Evolutionary conservation across 2,113 vertebrate species (phyloP).

Genomic region (Vimba vimba): DNA sequence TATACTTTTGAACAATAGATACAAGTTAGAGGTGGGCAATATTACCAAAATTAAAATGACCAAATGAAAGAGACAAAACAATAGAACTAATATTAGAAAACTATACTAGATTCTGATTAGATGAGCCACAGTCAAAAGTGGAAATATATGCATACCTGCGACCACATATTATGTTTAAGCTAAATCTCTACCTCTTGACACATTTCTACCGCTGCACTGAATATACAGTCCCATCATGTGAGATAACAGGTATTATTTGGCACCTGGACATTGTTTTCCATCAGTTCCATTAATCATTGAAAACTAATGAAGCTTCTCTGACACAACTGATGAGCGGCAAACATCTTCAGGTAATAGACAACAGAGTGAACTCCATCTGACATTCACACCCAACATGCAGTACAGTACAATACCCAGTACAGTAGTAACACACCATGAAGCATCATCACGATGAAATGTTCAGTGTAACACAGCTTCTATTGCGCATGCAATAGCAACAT

Average conservation of each 20-base stretch:
- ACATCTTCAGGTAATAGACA: constrained; percentile 18
- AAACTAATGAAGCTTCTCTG: not conserved
- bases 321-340: not conserved
- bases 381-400: constrained; percentile 1
- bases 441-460: not conserved
- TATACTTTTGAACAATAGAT: too few relatives aligned
- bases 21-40: not conserved
- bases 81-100: too few relatives aligned
- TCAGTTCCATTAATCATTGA: not conserved
- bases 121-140: not conserved
- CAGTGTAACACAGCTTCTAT: not conserved
- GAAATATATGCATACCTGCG: not conserved
- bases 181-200: too few relatives aligned
- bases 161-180: not conserved
- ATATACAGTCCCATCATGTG: not conserved
- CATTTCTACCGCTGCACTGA: not conserved
- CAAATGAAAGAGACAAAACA: not conserved
- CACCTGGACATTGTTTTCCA: not conserved
- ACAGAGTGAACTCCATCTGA: constrained; percentile 1
- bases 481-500: not conserved
- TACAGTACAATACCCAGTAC: too few relatives aligned
- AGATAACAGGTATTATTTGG: not conserved
- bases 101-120: not conserved
- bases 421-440: not conserved
- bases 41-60: not conserved